Evolutionary conservation across 2,797 vertebrate genomes (phyloP), one percentile per base, ranked within the genome.

Genomic region (Silurus lanzhouensis): DNA sequence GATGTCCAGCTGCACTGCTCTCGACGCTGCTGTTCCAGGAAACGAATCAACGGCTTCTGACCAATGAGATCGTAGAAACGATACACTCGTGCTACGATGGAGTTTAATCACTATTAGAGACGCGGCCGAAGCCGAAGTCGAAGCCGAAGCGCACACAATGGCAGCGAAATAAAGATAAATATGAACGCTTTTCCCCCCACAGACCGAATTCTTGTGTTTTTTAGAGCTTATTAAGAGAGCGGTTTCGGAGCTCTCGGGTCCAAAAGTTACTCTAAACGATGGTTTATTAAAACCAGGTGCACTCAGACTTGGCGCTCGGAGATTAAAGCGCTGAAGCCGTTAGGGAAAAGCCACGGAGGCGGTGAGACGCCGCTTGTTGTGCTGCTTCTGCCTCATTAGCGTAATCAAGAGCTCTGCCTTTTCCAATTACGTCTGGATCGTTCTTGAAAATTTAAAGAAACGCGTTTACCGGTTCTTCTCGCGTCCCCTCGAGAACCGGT

Each of bases 281-380:
- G 78, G n/a, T 81, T 81, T 81, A 66, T 81, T 66, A 27, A 81
- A 81, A 66, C 25, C 61, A 66, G 61, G 63, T 81, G 78, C 78
- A 81, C 78, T 81, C 19, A 6, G n/a, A 66, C 22, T 52, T 14
- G 1, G 12, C 44, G 3, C 44, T 19, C 4, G n/a, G 61, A 66
- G 44, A 52, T 66, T 81, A 66, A 81, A 80, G 38, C 22, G 6
- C 6, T 64, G 25, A 80, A 66, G 61, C 61, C n/a, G 44, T 66
- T 52, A 81, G 14, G 66, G 25, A 52, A 66, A 52, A 81, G 38
- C 17, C 58, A 22, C 57, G 6, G 27, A 46, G 58, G 77, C 22
- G 15, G 60, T 8, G 15, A 79, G 58, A 46, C 14, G 20, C 8
- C 27, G 52, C 22, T 27, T 44, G 31, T 31, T 78, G 58, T 44